A percentile compares a stretch with the other conserved stretches of the same genome.
phyloP scores from a whole-genome alignment of 2,113 vertebrate species.

The Malurus alboscapulatus region DNA sequence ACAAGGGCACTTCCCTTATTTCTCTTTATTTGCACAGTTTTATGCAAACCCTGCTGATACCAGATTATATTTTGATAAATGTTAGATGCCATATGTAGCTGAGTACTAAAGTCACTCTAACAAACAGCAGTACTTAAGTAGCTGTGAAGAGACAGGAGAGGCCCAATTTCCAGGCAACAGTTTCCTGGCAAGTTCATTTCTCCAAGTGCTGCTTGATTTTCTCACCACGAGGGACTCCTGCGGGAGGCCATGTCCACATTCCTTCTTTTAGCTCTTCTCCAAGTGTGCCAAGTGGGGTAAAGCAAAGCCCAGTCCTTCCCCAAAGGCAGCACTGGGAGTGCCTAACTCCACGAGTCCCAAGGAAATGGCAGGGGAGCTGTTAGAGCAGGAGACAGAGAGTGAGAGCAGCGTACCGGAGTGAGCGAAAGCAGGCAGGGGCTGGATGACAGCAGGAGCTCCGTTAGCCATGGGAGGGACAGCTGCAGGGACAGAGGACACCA shows the following conservation, averaged over 20 bases:
- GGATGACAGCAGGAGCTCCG: slow-evolving; percentile 89
- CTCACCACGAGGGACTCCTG: neutral
- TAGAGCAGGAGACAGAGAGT: slow-evolving; percentile 32
- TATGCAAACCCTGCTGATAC: neutral
- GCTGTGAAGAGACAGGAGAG: neutral
- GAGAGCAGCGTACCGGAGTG: slow-evolving; percentile 82
- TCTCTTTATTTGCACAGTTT: neutral
- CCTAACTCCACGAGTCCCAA: neutral
- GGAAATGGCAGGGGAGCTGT: neutral
- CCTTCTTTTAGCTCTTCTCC: neutral
- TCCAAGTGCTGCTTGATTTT: neutral
- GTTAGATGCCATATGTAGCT: neutral
- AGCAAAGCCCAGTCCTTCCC: neutral
- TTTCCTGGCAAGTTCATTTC: neutral
- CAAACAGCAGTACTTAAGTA: neutral
- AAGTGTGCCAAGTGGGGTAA: neutral
- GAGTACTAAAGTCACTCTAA: neutral
- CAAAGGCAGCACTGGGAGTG: neutral
- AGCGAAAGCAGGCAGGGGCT: slow-evolving; percentile 88
- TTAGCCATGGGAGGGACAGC: slow-evolving; percentile 89
- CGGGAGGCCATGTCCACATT: neutral
- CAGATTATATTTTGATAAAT: neutral
- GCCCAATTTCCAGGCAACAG: neutral
- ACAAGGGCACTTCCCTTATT: neutral
- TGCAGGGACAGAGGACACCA: slow-evolving; percentile 86